These are phyloP conservation scores for Eupeodes latifasciatus DNA, from an alignment of 2,888 invertebrate genomes.

Conservation along the genomic window DNA sequence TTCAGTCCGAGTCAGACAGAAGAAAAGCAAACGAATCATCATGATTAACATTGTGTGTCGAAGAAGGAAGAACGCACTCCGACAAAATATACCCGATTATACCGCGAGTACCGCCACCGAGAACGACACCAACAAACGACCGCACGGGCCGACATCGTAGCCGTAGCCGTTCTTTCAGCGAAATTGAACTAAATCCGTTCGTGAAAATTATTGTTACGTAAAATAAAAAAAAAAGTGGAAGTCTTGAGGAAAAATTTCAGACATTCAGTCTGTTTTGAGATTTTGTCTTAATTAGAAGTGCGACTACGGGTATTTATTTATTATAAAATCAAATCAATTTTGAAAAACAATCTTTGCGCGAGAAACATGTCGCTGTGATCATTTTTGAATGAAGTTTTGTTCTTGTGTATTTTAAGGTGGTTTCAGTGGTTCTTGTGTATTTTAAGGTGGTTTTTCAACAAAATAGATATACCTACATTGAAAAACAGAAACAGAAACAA, in stretches of 20 bases:
- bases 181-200: constrained; percentile 43
- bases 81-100: too few species aligned
- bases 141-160: neutral
- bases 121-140: constrained; percentile 2
- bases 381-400: constrained; percentile 62
- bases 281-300: constrained; percentile 75
- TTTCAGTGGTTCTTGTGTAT: neutral
- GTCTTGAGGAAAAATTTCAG: constrained; percentile 69
- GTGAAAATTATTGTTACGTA: constrained; percentile 53
- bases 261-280: constrained; percentile 74
- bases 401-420: neutral
- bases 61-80: constrained; percentile 52
- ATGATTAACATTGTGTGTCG: constrained; percentile 56
- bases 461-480: neutral
- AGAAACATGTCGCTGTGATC: constrained; percentile 29
- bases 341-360: constrained; percentile 2
- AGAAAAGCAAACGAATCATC: constrained; percentile 38
- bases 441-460: constrained; percentile 15
- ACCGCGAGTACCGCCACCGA: neutral
- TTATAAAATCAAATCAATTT: neutral
- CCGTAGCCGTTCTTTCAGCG: constrained; percentile 1
- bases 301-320: constrained; percentile 13
- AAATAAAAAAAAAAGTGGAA: constrained; percentile 42
- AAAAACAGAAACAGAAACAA: neutral
- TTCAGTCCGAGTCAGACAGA: constrained; percentile 38